Evolutionary conservation across 92 coral and sea anemone species (phyloP), one percentile per base, ranked within the genome.

Genomic region (Phenganax marumi): DNA sequence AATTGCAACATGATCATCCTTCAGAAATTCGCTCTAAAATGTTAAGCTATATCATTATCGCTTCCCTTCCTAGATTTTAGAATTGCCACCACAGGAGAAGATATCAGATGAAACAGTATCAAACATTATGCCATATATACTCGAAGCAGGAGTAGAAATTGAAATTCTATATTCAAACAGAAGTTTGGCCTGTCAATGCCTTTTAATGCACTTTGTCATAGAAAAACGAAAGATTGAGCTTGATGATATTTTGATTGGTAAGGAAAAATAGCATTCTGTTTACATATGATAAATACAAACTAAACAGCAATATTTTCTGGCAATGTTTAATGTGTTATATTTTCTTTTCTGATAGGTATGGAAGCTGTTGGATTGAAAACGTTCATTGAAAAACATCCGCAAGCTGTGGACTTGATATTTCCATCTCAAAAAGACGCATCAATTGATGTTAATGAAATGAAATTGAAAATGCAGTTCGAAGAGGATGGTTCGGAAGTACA

Each of bases 171-270:
- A 64, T 48, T 52, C 77, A 6, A 73, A 71, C 26, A 62, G 77
- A 39, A 70, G 79, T 10, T 55, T 88, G 63, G 25, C 74, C 50
- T 12, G 73, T 33, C 81, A 88, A 76, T 84, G 85, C 47, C 60
- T 88, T 16, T 72, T 88, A 53, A 76, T 81, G 86, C 85, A 74
- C 84, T 60, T 70, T 68, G 75, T 88, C 63, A 81, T 88, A 52
- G 85, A 88, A 17, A 85, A 88, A 81, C 23, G 88, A 55, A 73
- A 81, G 62, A 80, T 76, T 80, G 88, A 88, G 65, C 84, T 88
- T 5, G 85, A 85, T 66, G 91, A 88, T 70, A 88, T 88, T 52
- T 74, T 78, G 55, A 25, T 74, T 80, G 91, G 86, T 81, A 88
- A 33, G 43, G 43, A n/a, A 33, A 33, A 33, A 33, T 5, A 33